These are phyloP conservation scores for Acleris sparsana DNA, from an alignment of 2,888 invertebrate species.

Conservation along the genomic window DNA sequence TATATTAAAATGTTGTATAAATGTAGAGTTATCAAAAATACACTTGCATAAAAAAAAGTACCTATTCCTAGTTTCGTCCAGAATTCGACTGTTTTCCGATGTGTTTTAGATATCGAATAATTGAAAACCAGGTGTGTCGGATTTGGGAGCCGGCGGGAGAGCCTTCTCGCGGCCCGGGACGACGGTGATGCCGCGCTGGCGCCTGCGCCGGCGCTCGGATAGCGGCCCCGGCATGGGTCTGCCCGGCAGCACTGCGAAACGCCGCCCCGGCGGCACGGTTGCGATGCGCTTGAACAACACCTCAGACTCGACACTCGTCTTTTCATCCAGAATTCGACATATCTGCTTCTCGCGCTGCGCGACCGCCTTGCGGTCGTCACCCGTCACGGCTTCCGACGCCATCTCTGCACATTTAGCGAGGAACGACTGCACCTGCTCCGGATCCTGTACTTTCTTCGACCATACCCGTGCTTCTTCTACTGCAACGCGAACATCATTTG, in stretches of 20 bases:
- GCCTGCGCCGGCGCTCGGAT: constrained; percentile 60
- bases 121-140: constrained; percentile 64
- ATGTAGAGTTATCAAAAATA: too few species aligned
- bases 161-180: constrained; percentile 66
- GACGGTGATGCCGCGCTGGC: constrained; percentile 68
- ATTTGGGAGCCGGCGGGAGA: constrained; percentile 61
- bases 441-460: constrained; percentile 69
- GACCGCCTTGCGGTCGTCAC: constrained; percentile 71
- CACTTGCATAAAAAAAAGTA: too few species aligned
- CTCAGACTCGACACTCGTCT: constrained; percentile 60
- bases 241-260: constrained; percentile 68
- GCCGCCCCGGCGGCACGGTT: constrained; percentile 65
- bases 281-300: constrained; percentile 75
- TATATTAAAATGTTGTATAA: too few species aligned
- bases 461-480: constrained; percentile 74
- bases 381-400: constrained; percentile 60
- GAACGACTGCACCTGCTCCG: constrained; percentile 71
- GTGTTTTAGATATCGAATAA: constrained; percentile 47
- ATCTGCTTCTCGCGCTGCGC: constrained; percentile 66
- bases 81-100: too few species aligned
- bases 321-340: constrained; percentile 62
- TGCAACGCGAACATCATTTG: constrained; percentile 72
- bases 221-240: constrained; percentile 50
- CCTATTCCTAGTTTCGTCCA: too few species aligned
- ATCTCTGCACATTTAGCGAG: constrained; percentile 69